Percentiles rank a stretch among this genome's conserved stretches.
These are phyloP conservation scores for Lasioglossum baleicum DNA, from an alignment of 1,140 invertebrate species.

Conservation along the genomic window DNA sequence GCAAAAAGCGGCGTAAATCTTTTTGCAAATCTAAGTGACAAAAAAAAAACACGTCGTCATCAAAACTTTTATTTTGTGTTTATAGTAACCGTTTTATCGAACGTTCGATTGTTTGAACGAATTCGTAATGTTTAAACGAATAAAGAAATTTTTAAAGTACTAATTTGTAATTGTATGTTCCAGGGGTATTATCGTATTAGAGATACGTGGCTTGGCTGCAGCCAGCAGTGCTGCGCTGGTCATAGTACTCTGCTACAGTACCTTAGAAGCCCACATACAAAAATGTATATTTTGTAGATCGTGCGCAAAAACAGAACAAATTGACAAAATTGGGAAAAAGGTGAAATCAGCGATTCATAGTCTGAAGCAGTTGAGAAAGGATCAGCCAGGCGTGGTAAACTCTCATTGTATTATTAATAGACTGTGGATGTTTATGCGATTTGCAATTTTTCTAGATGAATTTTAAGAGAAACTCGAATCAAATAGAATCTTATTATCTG, in stretches of 20 bases:
- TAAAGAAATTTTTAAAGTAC: background rate
- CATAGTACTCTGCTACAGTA: conserved; percentile 71
- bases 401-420: background rate
- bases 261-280: conserved; percentile 70
- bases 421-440: too few relatives aligned
- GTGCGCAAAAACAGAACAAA: conserved; percentile 61
- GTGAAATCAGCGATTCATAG: conserved; percentile 60
- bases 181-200: conserved; percentile 73
- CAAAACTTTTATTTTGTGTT: background rate
- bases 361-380: conserved; percentile 66
- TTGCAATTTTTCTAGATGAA: too few relatives aligned
- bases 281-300: conserved; percentile 64
- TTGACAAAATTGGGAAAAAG: conserved; percentile 68
- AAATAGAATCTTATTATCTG: too few relatives aligned
- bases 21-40: background rate
- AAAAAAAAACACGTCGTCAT: background rate
- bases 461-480: too few relatives aligned
- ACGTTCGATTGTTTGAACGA: background rate
- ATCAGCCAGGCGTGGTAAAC: conserved; percentile 74
- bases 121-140: too few relatives aligned
- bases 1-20: background rate
- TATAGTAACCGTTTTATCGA: background rate
- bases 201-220: conserved; percentile 74
- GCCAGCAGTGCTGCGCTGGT: conserved; percentile 77
- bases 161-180: conserved; percentile 36